Evolutionary conservation across 2,113 vertebrate species (phyloP).

Genomic region (Galbula dea): DNA sequence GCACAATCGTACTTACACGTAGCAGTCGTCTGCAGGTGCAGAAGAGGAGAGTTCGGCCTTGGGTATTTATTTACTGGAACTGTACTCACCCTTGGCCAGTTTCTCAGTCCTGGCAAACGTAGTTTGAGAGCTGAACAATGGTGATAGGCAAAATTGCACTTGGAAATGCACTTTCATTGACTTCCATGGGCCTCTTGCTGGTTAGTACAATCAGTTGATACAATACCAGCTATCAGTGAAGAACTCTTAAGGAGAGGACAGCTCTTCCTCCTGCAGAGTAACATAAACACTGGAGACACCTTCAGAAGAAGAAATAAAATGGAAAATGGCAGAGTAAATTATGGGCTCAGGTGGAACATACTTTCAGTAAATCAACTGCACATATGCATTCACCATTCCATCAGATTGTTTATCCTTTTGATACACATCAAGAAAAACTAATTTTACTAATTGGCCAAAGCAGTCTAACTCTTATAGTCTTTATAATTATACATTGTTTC

Average conservation of each 20-base stretch:
- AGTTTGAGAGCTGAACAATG: not conserved
- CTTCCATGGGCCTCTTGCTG: not conserved
- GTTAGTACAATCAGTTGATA: not conserved
- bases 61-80: not conserved
- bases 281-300: not conserved
- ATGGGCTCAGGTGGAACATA: not conserved
- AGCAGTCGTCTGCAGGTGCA: not conserved
- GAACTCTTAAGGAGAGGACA: not conserved
- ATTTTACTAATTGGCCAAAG: not conserved
- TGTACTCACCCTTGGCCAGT: not conserved
- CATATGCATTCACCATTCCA: not conserved
- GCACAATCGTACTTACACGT: not conserved
- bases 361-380: not conserved
- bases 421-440: not conserved
- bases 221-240: not conserved
- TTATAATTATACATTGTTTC: not conserved
- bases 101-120: not conserved
- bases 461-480: fast-evolving
- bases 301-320: not conserved
- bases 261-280: not conserved
- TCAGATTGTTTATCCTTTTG: not conserved
- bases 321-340: not conserved
- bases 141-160: not conserved
- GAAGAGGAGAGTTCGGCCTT: not conserved
- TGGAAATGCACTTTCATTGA: not conserved